A percentile compares a stretch with the other conserved stretches of the same genome.
phyloP scores from a whole-genome alignment of 1,140 invertebrate species.

The Leucophenga varia region DNA sequence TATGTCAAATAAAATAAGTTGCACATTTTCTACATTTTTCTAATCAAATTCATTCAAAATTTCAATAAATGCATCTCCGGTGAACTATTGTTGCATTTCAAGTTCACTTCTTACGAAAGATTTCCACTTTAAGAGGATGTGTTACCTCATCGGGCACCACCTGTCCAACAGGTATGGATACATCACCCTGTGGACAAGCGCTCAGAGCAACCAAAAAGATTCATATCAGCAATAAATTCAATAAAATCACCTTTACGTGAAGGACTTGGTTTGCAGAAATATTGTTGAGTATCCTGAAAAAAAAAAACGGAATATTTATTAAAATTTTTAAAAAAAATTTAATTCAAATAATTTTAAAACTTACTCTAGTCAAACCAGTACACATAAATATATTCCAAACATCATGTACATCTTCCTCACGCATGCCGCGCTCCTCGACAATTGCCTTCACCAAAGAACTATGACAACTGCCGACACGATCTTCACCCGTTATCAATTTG shows the following conservation, averaged over 20 bases:
- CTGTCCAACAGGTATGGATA: constrained; percentile 42
- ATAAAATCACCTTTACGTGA: constrained; percentile 54
- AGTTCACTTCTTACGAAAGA: constrained; percentile 34
- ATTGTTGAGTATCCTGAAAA: constrained; percentile 48
- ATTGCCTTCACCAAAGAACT: constrained; percentile 57
- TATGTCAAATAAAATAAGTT: too few relatives aligned
- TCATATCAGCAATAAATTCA: constrained; percentile 57
- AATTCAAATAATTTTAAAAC: background rate
- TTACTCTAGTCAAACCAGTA: constrained; percentile 55
- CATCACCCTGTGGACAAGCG: constrained; percentile 53
- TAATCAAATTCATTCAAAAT: too few relatives aligned
- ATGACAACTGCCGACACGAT: constrained; percentile 57
- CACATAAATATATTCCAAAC: constrained; percentile 61
- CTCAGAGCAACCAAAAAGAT: constrained; percentile 52
- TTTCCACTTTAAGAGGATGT: constrained; percentile 48
- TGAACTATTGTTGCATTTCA: too few relatives aligned
- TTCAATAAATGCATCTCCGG: too few relatives aligned
- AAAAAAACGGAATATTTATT: background rate
- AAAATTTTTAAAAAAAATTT: background rate
- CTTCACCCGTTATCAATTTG: constrained; percentile 56
- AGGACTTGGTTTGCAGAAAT: constrained; percentile 54
- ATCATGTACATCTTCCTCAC: constrained; percentile 59
- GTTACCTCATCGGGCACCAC: constrained; percentile 41
- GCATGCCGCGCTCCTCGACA: constrained; percentile 51
- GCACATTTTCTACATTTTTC: too few relatives aligned